These are phyloP conservation scores for Agelaius tricolor DNA, from an alignment of 2,113 vertebrate species.

Conservation along the genomic window DNA sequence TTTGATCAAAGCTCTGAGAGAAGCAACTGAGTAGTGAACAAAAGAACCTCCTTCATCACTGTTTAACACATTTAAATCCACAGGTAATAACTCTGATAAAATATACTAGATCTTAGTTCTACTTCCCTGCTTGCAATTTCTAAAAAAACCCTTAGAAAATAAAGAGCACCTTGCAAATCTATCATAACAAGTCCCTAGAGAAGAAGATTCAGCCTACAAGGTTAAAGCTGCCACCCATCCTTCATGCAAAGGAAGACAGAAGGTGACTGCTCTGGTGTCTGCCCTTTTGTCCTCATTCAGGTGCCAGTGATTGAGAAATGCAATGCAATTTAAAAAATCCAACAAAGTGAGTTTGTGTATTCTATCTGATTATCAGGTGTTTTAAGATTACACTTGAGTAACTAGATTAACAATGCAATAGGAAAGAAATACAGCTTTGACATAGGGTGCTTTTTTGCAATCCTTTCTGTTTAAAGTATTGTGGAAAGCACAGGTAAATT, in stretches of 20 bases:
- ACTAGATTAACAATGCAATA: not conserved
- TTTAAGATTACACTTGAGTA: not conserved
- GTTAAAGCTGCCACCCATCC: not conserved
- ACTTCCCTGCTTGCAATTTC: not conserved
- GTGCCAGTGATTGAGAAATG: not conserved
- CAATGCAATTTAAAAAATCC: not conserved
- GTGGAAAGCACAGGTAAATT: not conserved
- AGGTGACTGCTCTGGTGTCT: not conserved
- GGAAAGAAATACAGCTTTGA: not conserved
- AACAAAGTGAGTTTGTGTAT: not conserved
- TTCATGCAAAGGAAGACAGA: not conserved
- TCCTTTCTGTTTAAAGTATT: not conserved
- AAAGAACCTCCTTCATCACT: not conserved
- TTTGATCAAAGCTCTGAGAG: not conserved
- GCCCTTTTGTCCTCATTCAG: not conserved
- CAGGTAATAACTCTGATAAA: not conserved
- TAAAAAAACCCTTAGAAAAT: not conserved
- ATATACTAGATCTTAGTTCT: not conserved
- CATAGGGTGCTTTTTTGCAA: accelerated
- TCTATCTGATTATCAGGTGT: not conserved
- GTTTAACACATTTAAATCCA: not conserved
- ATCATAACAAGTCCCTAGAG: not conserved
- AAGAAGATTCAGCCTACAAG: not conserved
- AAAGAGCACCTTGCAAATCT: not conserved
- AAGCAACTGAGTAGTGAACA: not conserved